Evolutionary conservation across 1,140 invertebrate species (phyloP), one percentile per base, ranked within the genome.

Genomic region (Vollenhovia emeryi): DNA sequence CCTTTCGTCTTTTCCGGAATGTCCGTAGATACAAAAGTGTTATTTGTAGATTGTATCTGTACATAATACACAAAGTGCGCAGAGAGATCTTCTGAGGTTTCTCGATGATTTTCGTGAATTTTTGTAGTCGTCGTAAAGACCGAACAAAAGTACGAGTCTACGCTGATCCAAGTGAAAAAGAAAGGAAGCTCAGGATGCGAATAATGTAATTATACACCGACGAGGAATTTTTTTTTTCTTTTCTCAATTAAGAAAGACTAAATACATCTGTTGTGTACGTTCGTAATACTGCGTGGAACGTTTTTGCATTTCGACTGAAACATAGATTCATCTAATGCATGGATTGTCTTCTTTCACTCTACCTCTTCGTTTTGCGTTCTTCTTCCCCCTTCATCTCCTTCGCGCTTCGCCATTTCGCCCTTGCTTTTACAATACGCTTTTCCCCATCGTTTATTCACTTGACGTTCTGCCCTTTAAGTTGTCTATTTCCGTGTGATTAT

Each of bases 301-400:
- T 79, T 69, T 79, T 69, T 79, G 62, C 62, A 79, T 79, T 79
- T 68, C 33, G 45, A 79, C 64, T 52, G 21, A 79, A 79, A 79
- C 76, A 68, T 66, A 79, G 40, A 79, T 68, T 79, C 75, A 40
- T 50, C n/a, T 36, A 24, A 79, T 68, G 75, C 27, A 68, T 68
- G 43, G 30, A 66, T 68, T 75, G 33, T 75, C 69, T 82, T 74
- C 36, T 57, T 68, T 45, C 69, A 75, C 68, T 75, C 43, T 33
- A 52, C 55, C 50, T 83, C 36, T 55, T 59, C 8, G 15, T 57
- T 55, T 50, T 82, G 48, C 40, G 24, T 76, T 74, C 27, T 74
- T 73, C 57, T 73, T 74, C 66, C 52, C 33, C 57, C 33, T 27
- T 33, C 15, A 15, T 18, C 4, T 36, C 40, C 74, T 15, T 62